Evolutionary conservation across 2,113 vertebrate species (phyloP).

Genomic region (Polyodon spathula): DNA sequence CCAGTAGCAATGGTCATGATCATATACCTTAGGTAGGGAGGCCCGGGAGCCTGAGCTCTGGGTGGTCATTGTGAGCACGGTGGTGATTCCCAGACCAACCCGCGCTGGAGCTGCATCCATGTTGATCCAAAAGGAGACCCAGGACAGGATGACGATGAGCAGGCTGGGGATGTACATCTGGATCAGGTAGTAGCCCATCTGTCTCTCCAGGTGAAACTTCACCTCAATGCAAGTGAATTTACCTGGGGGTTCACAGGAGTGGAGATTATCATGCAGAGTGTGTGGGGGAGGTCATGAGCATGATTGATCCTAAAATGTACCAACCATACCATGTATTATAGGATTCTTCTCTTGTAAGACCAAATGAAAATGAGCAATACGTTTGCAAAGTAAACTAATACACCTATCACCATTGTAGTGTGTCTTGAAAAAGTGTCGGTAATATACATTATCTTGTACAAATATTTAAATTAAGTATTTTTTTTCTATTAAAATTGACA

Average conservation of each 20-base stretch:
- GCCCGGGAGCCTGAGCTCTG: slow-evolving; percentile 84
- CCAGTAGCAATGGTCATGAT: slow-evolving; percentile 14
- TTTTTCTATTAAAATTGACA: too few species aligned
- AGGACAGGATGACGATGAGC: slow-evolving; percentile 86
- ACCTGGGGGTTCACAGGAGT: slow-evolving; percentile 43
- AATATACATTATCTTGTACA: too few species aligned
- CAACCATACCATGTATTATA: too few species aligned
- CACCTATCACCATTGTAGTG: too few species aligned
- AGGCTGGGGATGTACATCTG: slow-evolving; percentile 94
- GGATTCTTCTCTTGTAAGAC: too few species aligned
- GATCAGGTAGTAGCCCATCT: slow-evolving; percentile 93
- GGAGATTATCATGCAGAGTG: background rate
- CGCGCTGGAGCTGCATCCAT: slow-evolving; percentile 84
- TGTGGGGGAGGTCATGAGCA: background rate
- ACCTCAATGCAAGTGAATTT: slow-evolving; percentile 91
- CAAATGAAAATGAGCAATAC: too few species aligned
- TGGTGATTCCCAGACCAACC: slow-evolving; percentile 85
- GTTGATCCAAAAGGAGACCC: slow-evolving; percentile 93
- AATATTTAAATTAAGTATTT: too few species aligned
- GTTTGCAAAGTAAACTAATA: too few species aligned
- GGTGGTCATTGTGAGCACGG: slow-evolving; percentile 86
- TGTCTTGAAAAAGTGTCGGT: too few species aligned
- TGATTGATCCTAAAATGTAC: too few species aligned
- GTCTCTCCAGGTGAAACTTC: slow-evolving; percentile 85
- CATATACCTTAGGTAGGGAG: slow-evolving; percentile 77